phyloP scores from a whole-genome alignment of 2,888 invertebrate species.

The Drosophila barbarae region DNA sequence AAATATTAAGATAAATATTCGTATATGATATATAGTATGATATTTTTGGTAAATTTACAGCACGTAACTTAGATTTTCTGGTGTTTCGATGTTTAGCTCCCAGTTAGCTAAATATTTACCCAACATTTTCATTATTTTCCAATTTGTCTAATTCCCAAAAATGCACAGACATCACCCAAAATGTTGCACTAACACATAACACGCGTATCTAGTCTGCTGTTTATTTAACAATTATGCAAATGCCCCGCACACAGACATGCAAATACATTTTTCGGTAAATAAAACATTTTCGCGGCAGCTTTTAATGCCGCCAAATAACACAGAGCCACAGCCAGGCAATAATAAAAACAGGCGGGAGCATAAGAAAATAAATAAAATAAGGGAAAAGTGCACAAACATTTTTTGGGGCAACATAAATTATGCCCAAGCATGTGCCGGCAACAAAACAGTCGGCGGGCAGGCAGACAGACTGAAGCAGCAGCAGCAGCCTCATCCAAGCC shows the following conservation, averaged over 20 bases:
- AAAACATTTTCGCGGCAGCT: slow-evolving; percentile 49
- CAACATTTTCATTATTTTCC: slow-evolving; percentile 1
- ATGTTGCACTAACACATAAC: slow-evolving; percentile 20
- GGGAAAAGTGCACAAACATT: slow-evolving; percentile 38
- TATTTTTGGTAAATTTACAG: not conserved
- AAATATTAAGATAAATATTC: not conserved
- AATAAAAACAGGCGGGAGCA: slow-evolving; percentile 29
- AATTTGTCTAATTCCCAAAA: slow-evolving; percentile 28
- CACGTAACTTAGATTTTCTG: not conserved
- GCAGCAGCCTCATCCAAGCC: slow-evolving; percentile 12
- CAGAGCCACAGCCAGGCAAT: not conserved
- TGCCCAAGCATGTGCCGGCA: slow-evolving; percentile 61
- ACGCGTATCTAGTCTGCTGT: slow-evolving; percentile 10
- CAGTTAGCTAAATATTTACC: not conserved
- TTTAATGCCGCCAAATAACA: slow-evolving; percentile 38
- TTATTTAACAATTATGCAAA: slow-evolving; percentile 58
- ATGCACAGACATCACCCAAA: slow-evolving; percentile 31
- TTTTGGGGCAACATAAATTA: slow-evolving; percentile 64
- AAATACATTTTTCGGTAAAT: slow-evolving; percentile 54
- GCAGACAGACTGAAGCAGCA: slow-evolving; percentile 17
- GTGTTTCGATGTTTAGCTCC: not conserved
- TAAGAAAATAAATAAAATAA: slow-evolving; percentile 47
- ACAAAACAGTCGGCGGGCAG: slow-evolving; percentile 12
- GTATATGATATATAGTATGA: not conserved
- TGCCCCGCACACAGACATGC: slow-evolving; percentile 49